phyloP scores from a whole-genome alignment of 2,113 vertebrate species.

The Labeo rohita region DNA sequence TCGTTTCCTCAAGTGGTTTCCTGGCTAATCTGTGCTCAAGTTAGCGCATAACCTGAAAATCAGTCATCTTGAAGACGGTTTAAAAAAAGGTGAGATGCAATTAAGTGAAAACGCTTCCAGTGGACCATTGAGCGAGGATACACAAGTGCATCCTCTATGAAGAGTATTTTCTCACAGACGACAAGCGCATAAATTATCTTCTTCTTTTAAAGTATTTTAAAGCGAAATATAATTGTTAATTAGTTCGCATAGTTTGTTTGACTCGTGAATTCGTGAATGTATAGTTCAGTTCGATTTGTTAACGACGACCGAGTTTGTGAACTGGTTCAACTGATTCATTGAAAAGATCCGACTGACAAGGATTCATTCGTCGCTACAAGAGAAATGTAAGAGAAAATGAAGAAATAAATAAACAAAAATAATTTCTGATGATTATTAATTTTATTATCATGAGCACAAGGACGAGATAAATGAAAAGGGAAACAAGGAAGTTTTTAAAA shows the following conservation, averaged over 20 bases:
- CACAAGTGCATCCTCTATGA: neutral
- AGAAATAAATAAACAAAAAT: neutral
- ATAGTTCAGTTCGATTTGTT: neutral
- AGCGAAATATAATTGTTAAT: neutral
- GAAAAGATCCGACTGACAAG: neutral
- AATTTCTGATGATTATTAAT: neutral
- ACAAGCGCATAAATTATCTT: neutral
- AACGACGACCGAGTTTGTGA: too few species aligned
- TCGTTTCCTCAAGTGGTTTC: neutral
- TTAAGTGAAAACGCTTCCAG: neutral
- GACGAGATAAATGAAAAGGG: neutral
- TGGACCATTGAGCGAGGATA: neutral
- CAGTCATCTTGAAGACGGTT: neutral
- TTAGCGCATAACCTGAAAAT: neutral
- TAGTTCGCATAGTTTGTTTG: neutral
- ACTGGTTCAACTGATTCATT: neutral
- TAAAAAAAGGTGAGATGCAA: neutral
- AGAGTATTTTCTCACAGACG: neutral
- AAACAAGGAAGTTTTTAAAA: neutral
- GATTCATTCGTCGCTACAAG: neutral
- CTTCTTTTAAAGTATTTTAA: neutral
- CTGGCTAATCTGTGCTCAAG: neutral
- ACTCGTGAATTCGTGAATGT: neutral
- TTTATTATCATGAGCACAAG: neutral
- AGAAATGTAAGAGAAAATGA: neutral